phyloP scores from a whole-genome alignment of 1,140 invertebrate genomes.

The Scaptomyza montana region DNA sequence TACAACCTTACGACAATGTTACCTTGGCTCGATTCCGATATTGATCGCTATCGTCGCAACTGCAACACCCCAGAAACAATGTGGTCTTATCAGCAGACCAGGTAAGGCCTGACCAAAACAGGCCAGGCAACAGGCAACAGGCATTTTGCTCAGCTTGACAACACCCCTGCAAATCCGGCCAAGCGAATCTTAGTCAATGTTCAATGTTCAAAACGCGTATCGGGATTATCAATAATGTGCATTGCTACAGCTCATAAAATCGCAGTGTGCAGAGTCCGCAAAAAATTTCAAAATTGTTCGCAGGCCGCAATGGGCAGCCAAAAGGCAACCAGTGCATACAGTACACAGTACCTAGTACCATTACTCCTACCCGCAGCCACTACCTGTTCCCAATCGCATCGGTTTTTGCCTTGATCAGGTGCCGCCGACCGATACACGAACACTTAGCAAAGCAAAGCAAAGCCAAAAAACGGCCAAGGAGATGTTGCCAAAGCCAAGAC shows the following conservation, averaged over 20 bases:
- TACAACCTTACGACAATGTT: slow-evolving; percentile 16
- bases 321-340: slow-evolving; percentile 1
- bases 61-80: slow-evolving; percentile 73
- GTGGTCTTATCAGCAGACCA: slow-evolving; percentile 30
- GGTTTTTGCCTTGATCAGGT: slow-evolving; percentile 70
- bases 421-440: slow-evolving; percentile 69
- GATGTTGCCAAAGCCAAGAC: slow-evolving; percentile 1
- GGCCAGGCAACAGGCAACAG: slow-evolving; percentile 2
- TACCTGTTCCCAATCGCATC: slow-evolving; percentile 37
- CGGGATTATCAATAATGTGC: slow-evolving; percentile 79
- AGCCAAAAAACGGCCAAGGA: slow-evolving; percentile 5
- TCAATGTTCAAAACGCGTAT: slow-evolving; percentile 54
- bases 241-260: slow-evolving; percentile 80
- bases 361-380: not conserved
- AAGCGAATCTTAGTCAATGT: slow-evolving; percentile 38
- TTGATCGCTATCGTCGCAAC: slow-evolving; percentile 58
- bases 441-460: slow-evolving; percentile 75
- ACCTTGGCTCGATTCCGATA: slow-evolving; percentile 50
- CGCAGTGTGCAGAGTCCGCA: slow-evolving; percentile 34
- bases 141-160: slow-evolving; percentile 61
- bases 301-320: slow-evolving; percentile 32
- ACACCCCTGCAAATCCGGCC: slow-evolving; percentile 60
- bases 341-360: not conserved
- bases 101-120: not conserved
- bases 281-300: slow-evolving; percentile 74